These are phyloP conservation scores for Myotis planiceps DNA, from an alignment of 2,797 vertebrate species.

Conservation along the genomic window DNA sequence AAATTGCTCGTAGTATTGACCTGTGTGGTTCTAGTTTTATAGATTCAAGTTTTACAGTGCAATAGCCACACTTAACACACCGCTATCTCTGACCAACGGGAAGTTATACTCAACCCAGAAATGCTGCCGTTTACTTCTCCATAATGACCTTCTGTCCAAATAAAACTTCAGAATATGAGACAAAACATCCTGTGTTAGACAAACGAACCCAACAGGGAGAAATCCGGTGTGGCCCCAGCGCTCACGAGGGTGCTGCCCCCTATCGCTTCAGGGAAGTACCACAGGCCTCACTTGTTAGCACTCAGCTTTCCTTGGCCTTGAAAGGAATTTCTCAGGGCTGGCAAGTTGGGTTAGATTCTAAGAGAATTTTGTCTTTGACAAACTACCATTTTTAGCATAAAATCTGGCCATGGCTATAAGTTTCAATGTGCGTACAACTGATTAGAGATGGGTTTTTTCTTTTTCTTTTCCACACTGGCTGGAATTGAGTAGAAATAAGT, in stretches of 20 bases:
- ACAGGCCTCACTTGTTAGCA: conserved; percentile 72
- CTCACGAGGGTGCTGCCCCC: conserved; percentile 70
- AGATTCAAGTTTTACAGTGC: conserved; percentile 82
- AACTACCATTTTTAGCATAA: conserved; percentile 82
- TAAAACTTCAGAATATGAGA: conserved; percentile 81
- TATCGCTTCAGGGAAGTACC: conserved; percentile 73
- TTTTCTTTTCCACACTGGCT: conserved; percentile 81
- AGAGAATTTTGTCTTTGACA: conserved; percentile 81
- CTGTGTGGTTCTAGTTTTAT: conserved; percentile 54
- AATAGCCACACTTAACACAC: conserved; percentile 67
- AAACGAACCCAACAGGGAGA: conserved; percentile 77
- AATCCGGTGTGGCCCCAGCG: conserved; percentile 82
- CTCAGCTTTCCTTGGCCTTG: conserved; percentile 72
- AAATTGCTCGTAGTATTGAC: conserved; percentile 64
- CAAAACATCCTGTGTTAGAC: conserved; percentile 79
- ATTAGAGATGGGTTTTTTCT: conserved; percentile 81
- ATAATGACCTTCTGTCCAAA: conserved; percentile 83
- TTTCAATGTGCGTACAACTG: conserved; percentile 77
- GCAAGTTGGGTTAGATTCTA: conserved; percentile 79
- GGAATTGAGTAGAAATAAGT: conserved; percentile 83
- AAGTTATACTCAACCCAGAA: conserved; percentile 80
- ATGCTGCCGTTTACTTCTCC: conserved; percentile 73
- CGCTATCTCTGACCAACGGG: conserved; percentile 81
- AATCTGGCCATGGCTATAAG: conserved; percentile 82
- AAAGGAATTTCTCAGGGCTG: conserved; percentile 72